Conservation (phyloP, 2,113 vertebrate genomes). For the Hemiscyllium ocellatum region DNA sequence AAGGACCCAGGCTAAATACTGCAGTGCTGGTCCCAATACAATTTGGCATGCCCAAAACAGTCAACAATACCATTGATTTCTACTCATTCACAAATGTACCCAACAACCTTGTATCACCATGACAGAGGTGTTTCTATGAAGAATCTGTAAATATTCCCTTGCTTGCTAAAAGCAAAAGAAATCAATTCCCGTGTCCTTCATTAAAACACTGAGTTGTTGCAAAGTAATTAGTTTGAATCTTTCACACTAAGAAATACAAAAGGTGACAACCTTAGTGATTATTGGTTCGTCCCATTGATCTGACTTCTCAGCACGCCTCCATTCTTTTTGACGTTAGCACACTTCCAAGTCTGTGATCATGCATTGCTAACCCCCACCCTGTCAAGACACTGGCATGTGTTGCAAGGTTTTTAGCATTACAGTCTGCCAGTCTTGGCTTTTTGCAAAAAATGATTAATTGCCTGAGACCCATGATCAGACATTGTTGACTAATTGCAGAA, state of each 20-base stretch:
- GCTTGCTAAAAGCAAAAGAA: background rate
- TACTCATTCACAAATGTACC: constrained; percentile 50
- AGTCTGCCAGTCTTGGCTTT: constrained; percentile 9
- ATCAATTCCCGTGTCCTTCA: constrained; percentile 27
- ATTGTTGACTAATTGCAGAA: constrained; percentile 26
- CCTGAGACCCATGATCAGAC: background rate
- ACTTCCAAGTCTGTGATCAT: background rate
- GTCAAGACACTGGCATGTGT: background rate
- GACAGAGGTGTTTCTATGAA: background rate
- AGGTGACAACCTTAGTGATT: background rate
- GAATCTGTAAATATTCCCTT: background rate
- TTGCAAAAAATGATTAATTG: constrained; percentile 27
- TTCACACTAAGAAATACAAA: background rate
- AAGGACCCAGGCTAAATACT: constrained; percentile 48
- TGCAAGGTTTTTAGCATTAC: background rate
- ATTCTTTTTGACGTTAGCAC: background rate
- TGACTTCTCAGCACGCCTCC: background rate
- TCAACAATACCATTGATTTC: constrained; percentile 58
- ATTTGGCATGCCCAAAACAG: constrained; percentile 54
- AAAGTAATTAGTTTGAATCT: background rate
- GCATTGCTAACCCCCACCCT: background rate
- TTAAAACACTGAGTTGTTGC: background rate
- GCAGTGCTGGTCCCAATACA: constrained; percentile 50
- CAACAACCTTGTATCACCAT: constrained; percentile 41
- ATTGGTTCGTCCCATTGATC: background rate